Conservation (phyloP, 2,797 vertebrate species). For the Paramormyrops hopkinsi region DNA sequence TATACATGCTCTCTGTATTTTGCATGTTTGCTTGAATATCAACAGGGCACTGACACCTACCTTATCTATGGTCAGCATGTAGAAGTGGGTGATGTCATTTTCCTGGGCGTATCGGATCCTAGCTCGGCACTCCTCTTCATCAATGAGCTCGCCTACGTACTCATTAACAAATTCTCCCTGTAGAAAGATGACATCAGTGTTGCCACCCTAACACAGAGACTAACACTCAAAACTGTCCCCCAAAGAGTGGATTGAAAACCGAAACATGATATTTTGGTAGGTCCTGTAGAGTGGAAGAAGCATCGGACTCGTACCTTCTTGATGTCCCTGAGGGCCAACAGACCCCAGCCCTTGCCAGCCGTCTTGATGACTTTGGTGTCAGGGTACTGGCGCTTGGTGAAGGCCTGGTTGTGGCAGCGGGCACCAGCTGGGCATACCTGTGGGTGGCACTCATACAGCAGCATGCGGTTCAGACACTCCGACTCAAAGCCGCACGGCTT, state of each 20-base stretch:
- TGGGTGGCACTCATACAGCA: slow-evolving; percentile 96
- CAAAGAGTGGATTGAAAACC: neutral
- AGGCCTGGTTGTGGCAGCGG: slow-evolving; percentile 92
- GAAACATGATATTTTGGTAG: neutral
- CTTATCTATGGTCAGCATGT: slow-evolving; percentile 99
- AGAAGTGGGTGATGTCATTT: slow-evolving; percentile 92
- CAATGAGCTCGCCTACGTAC: slow-evolving; percentile 92
- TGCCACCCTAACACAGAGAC: neutral
- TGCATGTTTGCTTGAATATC: neutral
- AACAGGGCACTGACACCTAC: slow-evolving; percentile 47
- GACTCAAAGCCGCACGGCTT: slow-evolving; percentile 89
- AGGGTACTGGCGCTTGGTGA: slow-evolving; percentile 90
- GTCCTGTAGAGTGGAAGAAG: neutral
- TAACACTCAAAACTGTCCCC: neutral
- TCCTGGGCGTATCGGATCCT: slow-evolving; percentile 88
- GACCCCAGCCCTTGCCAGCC: slow-evolving; percentile 91
- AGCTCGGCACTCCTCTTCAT: slow-evolving; percentile 92
- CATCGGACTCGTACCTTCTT: slow-evolving; percentile 74
- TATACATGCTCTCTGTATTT: neutral
- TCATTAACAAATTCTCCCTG: slow-evolving; percentile 98
- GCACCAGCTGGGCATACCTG: slow-evolving; percentile 85
- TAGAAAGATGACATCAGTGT: slow-evolving; percentile 4
- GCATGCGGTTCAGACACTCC: slow-evolving; percentile 93
- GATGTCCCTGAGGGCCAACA: slow-evolving; percentile 82
- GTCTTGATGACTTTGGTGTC: slow-evolving; percentile 94